These are phyloP conservation scores for Tinea semifulvella DNA, from an alignment of 2,888 invertebrate species.

Conservation along the genomic window DNA sequence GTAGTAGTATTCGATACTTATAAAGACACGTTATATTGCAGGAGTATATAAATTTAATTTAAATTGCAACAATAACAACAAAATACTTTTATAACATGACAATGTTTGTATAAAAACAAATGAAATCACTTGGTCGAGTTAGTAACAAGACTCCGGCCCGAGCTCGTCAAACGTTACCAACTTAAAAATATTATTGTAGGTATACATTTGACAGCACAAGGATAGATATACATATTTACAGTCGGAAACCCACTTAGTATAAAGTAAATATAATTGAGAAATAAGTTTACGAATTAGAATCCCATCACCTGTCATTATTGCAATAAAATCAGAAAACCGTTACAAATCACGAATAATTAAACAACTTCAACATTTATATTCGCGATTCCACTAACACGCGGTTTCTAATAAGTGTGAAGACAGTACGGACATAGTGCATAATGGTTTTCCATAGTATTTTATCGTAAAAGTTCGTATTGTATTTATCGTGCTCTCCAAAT, in stretches of 20 bases:
- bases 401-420: too few relatives aligned
- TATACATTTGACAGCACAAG: slow-evolving; percentile 3
- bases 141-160: slow-evolving; percentile 3
- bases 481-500: too few relatives aligned
- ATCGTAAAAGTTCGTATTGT: too few relatives aligned
- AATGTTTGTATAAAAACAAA: neutral
- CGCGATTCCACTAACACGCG: too few relatives aligned
- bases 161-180: too few relatives aligned
- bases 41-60: slow-evolving; percentile 1
- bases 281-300: neutral
- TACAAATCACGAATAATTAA: too few relatives aligned
- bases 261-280: slow-evolving; percentile 7
- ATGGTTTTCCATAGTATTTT: too few relatives aligned
- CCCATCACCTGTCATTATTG: slow-evolving; percentile 4
- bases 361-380: too few relatives aligned
- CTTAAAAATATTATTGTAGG: slow-evolving; percentile 3
- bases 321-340: neutral
- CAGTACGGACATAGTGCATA: too few relatives aligned
- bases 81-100: slow-evolving; percentile 9
- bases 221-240: neutral
- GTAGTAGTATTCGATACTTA: too few relatives aligned
- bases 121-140: slow-evolving; percentile 2
- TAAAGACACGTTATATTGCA: slow-evolving; percentile 11
- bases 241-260: neutral
- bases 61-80: slow-evolving; percentile 11